Evolutionary conservation across 1,140 invertebrate genomes (phyloP).

Genomic region (Solen grandis): DNA sequence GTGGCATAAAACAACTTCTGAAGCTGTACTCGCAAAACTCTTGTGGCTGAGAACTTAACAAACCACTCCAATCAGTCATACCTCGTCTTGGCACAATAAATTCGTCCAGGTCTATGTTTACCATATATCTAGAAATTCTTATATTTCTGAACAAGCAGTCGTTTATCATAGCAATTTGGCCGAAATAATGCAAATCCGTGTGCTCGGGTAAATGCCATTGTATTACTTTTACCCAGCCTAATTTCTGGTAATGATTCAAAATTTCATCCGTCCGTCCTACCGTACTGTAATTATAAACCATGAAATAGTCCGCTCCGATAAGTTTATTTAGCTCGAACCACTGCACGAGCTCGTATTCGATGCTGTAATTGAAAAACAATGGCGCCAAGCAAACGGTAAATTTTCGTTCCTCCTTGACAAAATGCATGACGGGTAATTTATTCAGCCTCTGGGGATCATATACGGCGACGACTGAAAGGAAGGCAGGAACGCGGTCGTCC

Average conservation of each 20-base stretch:
- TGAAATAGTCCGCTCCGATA: slow-evolving; percentile 23
- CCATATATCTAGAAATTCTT: slow-evolving; percentile 21
- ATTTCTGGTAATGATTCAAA: slow-evolving; percentile 22
- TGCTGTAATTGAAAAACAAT: slow-evolving; percentile 27
- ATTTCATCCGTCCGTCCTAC: slow-evolving; percentile 28
- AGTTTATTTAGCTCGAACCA: slow-evolving; percentile 37
- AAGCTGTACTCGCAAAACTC: slow-evolving; percentile 25
- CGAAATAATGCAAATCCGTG: slow-evolving; percentile 18
- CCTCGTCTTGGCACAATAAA: slow-evolving; percentile 23
- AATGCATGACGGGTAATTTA: slow-evolving; percentile 20
- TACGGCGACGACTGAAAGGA: slow-evolving; percentile 5
- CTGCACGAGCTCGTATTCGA: slow-evolving; percentile 17
- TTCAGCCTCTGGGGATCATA: slow-evolving; percentile 5
- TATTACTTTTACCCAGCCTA: slow-evolving; percentile 22
- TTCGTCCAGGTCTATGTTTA: slow-evolving; percentile 38
- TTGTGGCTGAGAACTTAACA: slow-evolving; percentile 13
- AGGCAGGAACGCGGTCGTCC: slow-evolving; percentile 3
- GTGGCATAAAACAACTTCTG: slow-evolving; percentile 11
- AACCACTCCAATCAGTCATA: not conserved
- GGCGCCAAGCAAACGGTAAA: slow-evolving; percentile 26
- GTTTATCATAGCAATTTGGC: slow-evolving; percentile 24
- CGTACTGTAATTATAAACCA: slow-evolving; percentile 21
- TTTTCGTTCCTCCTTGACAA: not conserved
- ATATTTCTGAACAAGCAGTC: slow-evolving; percentile 25
- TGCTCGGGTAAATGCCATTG: slow-evolving; percentile 19